Percentiles rank a stretch among this genome's conserved stretches.
Conservation (phyloP, 2,888 invertebrate genomes). For the Nebria brevicollis region DNA sequence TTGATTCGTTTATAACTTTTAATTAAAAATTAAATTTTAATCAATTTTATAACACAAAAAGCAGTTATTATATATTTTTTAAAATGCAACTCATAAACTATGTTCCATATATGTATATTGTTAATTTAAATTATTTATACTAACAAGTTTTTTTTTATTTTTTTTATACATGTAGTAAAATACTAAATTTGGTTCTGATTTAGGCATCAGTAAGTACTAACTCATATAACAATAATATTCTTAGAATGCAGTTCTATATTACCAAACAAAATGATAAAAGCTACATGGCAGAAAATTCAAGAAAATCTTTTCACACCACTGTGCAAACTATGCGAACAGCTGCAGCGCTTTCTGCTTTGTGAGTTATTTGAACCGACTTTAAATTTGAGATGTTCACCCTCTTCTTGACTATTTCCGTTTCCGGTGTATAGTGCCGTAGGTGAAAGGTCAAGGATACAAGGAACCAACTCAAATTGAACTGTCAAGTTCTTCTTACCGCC, state of each 20-base stretch:
- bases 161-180: too few species aligned
- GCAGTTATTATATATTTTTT: neutral
- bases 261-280: neutral
- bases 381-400: constrained; percentile 21
- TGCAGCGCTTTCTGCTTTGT: constrained; percentile 14
- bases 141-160: neutral
- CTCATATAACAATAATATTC: neutral
- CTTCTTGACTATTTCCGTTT: constrained; percentile 11
- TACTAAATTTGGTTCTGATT: too few species aligned
- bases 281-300: neutral
- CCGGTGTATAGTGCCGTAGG: constrained; percentile 7
- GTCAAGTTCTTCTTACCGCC: neutral
- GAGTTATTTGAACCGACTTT: constrained; percentile 14
- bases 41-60: neutral
- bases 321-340: neutral
- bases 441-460: constrained; percentile 12
- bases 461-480: constrained; percentile 3
- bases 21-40: constrained; percentile 1
- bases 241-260: neutral
- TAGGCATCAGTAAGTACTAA: too few species aligned
- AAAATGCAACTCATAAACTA: neutral
- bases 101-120: neutral
- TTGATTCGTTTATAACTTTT: neutral
- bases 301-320: neutral
- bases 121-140: neutral